Base-by-base conservation (phyloP, 2,888 invertebrate genomes). In the Opisthograptis luteolata region DNA sequence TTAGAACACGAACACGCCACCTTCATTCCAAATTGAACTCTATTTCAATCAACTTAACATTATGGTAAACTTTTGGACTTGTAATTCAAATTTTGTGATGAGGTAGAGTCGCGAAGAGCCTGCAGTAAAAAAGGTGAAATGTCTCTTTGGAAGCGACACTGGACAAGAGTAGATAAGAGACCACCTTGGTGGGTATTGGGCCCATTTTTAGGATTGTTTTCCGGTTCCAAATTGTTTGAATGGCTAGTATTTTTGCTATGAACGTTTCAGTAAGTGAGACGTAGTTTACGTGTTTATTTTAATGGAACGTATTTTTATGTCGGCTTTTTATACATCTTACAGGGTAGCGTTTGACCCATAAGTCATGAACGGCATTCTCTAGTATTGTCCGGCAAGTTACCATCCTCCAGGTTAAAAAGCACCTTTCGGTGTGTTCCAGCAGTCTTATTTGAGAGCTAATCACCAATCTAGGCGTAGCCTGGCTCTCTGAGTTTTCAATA, bases 121-220 rank as follows among this genome's bases (percentile, higher is more conserved):
- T 64, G 86, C 73, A 86, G 87, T 89, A 89, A 90, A 90, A 89
- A 90, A 87, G 87, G 84, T 89, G 87, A 90, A 89, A 88, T 87
- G 88, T 86, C 87, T 87, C 78, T 84, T 84, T 85, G 79, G 85
- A 84, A 83, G 83, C 85, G 86, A 79, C 77, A 73, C 73, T 76
- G 79, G 86, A 86, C 83, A 77, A 70, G 68, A 68, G 72, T 63
- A 79, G 90, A 90, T 90, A 89, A 90, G 86, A 66, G 90, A 90
- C 90, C 90, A 89, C 90, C 90, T 62, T 73, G 67, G 85, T 81
- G 76, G 81, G 75, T 72, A 64, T 62, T 73, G 79, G 72, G 60
- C 74, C 79, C 76, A 79, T 76, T 84, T 85, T 87, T 87, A 86
- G 76, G 69, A 77, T 68, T 72, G 75, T 84, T 85, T 87, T 87